Conservation (phyloP, 30 jellyfish, hydroid and myxozoan genomes). For the Clytia hemisphaerica region DNA sequence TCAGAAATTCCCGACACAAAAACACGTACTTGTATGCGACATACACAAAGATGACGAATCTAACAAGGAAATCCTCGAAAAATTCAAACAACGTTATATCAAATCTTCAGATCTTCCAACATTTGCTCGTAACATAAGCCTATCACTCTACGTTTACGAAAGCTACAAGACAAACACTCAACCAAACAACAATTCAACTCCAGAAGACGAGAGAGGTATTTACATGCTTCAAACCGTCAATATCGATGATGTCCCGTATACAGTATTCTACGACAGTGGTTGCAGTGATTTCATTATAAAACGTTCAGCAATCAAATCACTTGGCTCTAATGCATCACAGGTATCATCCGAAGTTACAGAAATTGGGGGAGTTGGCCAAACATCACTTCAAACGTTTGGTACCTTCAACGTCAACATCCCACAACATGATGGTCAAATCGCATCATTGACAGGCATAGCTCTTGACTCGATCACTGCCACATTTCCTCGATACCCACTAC, state of each 20-base stretch:
- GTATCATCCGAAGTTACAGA: background rate
- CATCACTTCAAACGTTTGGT: conserved; percentile 9
- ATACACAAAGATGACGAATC: conserved; percentile 19
- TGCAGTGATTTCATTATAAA: no score
- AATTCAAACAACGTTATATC: conserved; percentile 9
- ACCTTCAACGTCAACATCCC: conserved; percentile 6
- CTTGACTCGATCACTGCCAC: conserved; percentile 20
- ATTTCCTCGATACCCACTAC: conserved; percentile 5
- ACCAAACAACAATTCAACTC: no score
- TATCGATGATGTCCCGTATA: no score
- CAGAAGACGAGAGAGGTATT: no score
- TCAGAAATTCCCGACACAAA: background rate
- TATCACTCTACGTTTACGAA: no score
- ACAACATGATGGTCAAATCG: background rate
- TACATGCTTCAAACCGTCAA: no score
- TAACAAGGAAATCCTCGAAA: conserved; percentile 22
- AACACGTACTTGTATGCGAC: conserved; percentile 30
- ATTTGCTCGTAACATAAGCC: no score
- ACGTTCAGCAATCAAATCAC: no score
- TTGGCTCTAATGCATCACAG: no score
- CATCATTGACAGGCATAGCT: conserved; percentile 13
- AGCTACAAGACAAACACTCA: no score
- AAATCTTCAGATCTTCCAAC: conserved; percentile 15
- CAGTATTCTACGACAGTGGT: no score
- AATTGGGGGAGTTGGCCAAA: conserved; percentile 16